Percentiles rank a stretch among this genome's conserved stretches.
Evolutionary conservation across 2,888 invertebrate species (phyloP).

Genomic region (Entomobrya multifasciata): DNA sequence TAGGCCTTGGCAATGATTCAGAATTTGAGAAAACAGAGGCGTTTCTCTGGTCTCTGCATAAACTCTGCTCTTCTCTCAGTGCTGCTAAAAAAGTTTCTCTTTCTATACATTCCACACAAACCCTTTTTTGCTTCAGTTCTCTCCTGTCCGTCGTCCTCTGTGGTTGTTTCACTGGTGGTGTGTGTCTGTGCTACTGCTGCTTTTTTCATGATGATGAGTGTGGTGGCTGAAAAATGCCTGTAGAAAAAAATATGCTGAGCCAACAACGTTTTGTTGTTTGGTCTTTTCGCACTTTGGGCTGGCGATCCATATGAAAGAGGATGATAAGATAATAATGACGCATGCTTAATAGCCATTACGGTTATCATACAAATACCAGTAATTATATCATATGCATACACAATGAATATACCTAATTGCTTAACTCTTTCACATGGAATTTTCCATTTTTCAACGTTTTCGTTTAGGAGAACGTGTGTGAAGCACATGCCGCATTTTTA

Average conservation of each 20-base stretch:
- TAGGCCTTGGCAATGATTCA: constrained; percentile 70
- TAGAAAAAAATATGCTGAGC: constrained; percentile 31
- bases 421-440: not conserved
- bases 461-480: not conserved
- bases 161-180: not conserved
- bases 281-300: not conserved
- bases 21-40: constrained; percentile 28
- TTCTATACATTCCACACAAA: not conserved
- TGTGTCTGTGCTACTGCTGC: not conserved
- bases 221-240: not conserved
- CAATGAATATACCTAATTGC: not conserved
- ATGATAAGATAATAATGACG: constrained; percentile 30
- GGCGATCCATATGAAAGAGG: constrained; percentile 14
- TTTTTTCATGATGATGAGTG: too few relatives aligned
- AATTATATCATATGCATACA: too few relatives aligned
- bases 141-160: not conserved
- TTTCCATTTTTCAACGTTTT: not conserved
- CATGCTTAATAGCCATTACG: not conserved
- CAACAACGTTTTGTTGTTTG: constrained; percentile 15
- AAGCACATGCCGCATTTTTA: constrained; percentile 12
- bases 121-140: constrained; percentile 13
- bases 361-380: not conserved
- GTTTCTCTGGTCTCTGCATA: constrained; percentile 3
- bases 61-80: not conserved
- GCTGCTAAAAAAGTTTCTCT: not conserved